phyloP scores from a whole-genome alignment of 2,888 invertebrate species.

The Lepidocyrtinus sp. region DNA sequence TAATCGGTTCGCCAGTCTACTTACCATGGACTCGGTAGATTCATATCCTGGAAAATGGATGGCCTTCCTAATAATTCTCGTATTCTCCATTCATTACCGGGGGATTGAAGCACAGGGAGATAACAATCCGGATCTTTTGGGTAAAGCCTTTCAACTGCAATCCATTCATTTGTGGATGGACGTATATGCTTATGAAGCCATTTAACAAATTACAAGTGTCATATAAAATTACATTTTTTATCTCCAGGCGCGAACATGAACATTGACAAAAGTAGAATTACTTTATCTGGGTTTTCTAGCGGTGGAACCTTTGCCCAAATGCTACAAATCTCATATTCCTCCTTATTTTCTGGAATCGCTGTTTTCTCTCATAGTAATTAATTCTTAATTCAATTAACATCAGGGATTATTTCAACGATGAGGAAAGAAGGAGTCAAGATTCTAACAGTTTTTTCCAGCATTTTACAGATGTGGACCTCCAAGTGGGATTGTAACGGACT shows the following conservation, averaged over 20 bases:
- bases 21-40: no score
- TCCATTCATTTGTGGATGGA: no score
- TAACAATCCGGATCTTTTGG: background rate
- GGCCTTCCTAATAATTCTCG: no score
- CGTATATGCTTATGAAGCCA: no score
- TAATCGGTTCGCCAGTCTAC: no score
- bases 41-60: no score
- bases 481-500: slow-evolving; percentile 57
- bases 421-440: no score
- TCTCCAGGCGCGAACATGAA: background rate
- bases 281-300: slow-evolving; percentile 67
- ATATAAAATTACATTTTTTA: background rate
- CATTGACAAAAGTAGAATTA: slow-evolving; percentile 52
- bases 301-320: slow-evolving; percentile 69
- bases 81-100: background rate
- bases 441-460: no score
- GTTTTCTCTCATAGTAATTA: slow-evolving; percentile 69
- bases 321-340: slow-evolving; percentile 66
- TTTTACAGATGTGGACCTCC: slow-evolving; percentile 69
- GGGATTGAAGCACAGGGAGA: background rate
- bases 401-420: no score
- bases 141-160: slow-evolving; percentile 1
- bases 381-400: background rate
- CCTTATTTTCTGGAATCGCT: slow-evolving; percentile 67
- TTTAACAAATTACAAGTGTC: no score